phyloP scores from a whole-genome alignment of 2,113 vertebrate genomes.

The Capreolus pygargus region DNA sequence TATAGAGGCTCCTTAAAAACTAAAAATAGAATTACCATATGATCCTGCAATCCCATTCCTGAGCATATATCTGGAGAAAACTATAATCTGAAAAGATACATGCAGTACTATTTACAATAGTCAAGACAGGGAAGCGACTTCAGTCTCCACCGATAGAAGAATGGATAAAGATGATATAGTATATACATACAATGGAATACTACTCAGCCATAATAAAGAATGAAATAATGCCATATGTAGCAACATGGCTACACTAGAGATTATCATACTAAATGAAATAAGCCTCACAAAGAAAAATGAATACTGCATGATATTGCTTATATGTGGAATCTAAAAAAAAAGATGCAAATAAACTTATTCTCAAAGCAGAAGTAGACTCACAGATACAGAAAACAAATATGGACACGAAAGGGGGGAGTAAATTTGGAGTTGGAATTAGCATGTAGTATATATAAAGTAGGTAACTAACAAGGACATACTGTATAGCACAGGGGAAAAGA shows the following conservation, averaged over 20 bases:
- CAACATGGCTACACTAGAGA: neutral
- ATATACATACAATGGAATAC: neutral
- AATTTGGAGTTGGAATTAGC: neutral
- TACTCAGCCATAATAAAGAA: neutral
- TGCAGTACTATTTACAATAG: neutral
- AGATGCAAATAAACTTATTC: neutral
- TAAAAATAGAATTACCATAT: neutral
- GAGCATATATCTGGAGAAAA: neutral
- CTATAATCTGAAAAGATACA: neutral
- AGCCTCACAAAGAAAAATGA: neutral
- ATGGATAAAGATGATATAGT: neutral
- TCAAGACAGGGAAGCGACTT: neutral
- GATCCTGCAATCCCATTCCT: neutral
- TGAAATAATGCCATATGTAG: neutral
- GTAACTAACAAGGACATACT: neutral
- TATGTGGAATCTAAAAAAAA: neutral
- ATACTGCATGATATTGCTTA: neutral
- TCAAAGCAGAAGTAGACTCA: neutral
- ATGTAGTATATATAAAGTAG: neutral
- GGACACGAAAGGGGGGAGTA: neutral
- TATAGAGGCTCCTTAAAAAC: neutral
- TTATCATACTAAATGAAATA: neutral
- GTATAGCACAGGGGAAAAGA: neutral
- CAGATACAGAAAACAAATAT: neutral
- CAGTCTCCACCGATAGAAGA: neutral